Evolutionary conservation across 64 coral and sea anemone genomes (phyloP).

Genomic region (Montipora capricornis): DNA sequence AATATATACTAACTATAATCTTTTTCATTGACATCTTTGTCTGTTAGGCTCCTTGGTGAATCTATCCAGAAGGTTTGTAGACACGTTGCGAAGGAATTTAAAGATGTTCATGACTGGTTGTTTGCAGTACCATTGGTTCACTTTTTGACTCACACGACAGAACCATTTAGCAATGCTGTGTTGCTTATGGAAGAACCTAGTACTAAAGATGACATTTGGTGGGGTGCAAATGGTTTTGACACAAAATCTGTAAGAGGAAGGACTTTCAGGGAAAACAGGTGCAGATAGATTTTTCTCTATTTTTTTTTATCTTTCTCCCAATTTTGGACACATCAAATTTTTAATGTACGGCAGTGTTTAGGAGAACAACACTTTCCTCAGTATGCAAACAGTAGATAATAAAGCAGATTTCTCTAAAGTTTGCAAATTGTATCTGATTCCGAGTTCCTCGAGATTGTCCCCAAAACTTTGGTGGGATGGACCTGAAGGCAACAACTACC

Average conservation of each 20-base stretch:
- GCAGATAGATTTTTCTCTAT: not conserved
- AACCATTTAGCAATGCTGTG: conserved; percentile 26
- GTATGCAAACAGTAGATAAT: too few relatives aligned
- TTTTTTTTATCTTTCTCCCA: not conserved
- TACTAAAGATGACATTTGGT: conserved; percentile 44
- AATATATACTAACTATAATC: too few relatives aligned
- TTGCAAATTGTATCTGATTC: too few relatives aligned
- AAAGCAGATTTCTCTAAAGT: too few relatives aligned
- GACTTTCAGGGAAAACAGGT: conserved; percentile 28
- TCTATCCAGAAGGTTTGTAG: conserved; percentile 40
- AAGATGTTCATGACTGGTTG: conserved; percentile 62
- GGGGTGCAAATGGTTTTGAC: conserved; percentile 62
- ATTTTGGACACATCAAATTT: too few relatives aligned
- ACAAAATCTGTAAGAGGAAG: conserved; percentile 61
- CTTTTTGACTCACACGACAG: conserved; percentile 30
- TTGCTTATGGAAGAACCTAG: conserved; percentile 62
- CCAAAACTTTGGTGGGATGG: too few relatives aligned
- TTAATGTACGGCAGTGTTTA: too few relatives aligned
- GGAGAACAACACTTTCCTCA: too few relatives aligned
- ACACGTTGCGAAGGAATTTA: not conserved
- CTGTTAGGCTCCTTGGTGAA: conserved; percentile 50
- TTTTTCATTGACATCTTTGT: not conserved
- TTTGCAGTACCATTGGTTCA: conserved; percentile 56
- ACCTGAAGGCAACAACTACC: too few relatives aligned
- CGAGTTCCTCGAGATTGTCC: too few relatives aligned